A percentile compares a stretch with the other conserved stretches of the same genome.
phyloP scores from a whole-genome alignment of 35 echinoderm and acorn worm species.

The Lytechinus pictus region DNA sequence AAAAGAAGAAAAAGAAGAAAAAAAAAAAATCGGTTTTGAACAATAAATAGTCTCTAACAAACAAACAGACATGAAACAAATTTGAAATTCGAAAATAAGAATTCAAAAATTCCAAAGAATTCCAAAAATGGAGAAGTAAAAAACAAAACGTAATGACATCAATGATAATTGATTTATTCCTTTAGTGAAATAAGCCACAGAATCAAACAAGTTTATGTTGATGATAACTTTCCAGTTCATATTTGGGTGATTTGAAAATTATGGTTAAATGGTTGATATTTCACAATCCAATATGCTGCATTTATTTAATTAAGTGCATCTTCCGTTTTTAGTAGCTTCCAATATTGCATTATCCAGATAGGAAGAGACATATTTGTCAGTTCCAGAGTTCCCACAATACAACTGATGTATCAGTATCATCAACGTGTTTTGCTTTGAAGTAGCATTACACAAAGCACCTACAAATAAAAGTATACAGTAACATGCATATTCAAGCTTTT shows the following conservation, averaged over 20 bases:
- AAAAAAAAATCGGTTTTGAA: neutral
- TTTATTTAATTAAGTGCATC: neutral
- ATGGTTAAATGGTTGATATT: neutral
- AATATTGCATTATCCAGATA: neutral
- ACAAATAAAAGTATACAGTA: neutral
- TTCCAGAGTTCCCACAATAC: neutral
- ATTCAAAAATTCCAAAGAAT: neutral
- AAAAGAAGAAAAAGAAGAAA: neutral
- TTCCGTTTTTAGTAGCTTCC: neutral
- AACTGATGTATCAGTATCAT: neutral
- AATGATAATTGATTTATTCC: neutral
- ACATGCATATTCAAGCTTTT: neutral
- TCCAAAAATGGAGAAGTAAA: neutral
- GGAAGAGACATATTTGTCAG: neutral
- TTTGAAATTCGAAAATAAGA: neutral
- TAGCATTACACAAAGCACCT: neutral
- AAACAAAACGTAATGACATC: too few species aligned
- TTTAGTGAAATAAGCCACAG: neutral
- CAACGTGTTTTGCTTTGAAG: neutral
- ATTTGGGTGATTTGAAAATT: neutral
- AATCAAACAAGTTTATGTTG: neutral
- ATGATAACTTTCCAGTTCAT: neutral
- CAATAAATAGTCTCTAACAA: neutral
- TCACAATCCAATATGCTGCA: neutral
- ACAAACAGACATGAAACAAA: neutral